Conservation (phyloP, 2,888 invertebrate genomes). For the Zaprionus obscuricornis region DNA sequence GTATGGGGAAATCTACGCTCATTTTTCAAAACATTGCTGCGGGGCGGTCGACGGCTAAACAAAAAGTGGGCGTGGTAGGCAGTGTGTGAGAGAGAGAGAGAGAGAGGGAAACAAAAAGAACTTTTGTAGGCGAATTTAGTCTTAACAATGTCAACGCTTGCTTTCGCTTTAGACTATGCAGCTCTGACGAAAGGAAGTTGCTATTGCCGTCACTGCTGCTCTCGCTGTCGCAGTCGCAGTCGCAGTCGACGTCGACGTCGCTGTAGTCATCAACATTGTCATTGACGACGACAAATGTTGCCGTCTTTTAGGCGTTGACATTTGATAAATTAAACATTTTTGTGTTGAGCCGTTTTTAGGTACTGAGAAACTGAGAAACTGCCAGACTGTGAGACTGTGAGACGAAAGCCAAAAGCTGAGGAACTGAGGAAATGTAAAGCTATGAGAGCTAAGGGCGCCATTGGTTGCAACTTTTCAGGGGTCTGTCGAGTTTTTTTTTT, state of each 20-base stretch:
- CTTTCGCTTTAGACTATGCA: conserved; percentile 19
- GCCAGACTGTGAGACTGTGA: too few species aligned
- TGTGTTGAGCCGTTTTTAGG: conserved; percentile 47
- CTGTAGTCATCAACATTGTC: conserved; percentile 69
- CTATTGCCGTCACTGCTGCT: conserved; percentile 32
- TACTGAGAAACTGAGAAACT: too few species aligned
- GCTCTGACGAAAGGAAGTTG: too few species aligned
- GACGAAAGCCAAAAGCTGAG: too few species aligned
- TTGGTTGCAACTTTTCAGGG: conserved; percentile 20
- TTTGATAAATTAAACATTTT: conserved; percentile 79
- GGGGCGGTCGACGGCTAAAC: conserved; percentile 30
- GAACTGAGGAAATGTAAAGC: too few species aligned
- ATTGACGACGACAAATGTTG: conserved; percentile 77
- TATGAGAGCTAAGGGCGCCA: neutral
- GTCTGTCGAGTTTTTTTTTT: conserved; percentile 42
- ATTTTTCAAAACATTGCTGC: conserved; percentile 75
- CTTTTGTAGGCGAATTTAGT: conserved; percentile 38
- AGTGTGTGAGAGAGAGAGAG: too few species aligned
- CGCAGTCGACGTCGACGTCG: conserved; percentile 13
- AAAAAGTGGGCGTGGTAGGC: neutral
- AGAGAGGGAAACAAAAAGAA: neutral
- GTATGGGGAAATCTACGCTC: conserved; percentile 65
- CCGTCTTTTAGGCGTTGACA: conserved; percentile 77
- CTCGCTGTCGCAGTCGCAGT: neutral
- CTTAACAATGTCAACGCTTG: conserved; percentile 52